phyloP scores from a whole-genome alignment of 1,140 invertebrate species.

The Hetaerina americana region DNA sequence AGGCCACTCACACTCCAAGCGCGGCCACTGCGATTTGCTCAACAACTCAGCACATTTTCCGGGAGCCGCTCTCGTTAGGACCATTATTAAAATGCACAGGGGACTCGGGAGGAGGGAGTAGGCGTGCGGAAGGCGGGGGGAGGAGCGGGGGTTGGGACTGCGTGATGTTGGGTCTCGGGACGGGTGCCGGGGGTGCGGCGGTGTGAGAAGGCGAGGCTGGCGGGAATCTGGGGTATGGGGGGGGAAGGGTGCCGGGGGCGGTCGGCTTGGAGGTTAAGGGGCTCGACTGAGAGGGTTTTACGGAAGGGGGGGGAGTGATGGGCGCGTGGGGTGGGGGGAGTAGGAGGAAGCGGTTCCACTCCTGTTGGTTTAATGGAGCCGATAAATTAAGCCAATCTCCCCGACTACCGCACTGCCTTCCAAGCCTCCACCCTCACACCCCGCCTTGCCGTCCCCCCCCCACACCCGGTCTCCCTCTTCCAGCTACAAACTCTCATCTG shows the following conservation, averaged over 20 bases:
- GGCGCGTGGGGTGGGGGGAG: neutral
- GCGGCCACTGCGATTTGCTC: neutral
- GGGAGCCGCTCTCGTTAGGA: neutral
- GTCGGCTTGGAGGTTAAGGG: too few species aligned
- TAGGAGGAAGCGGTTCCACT: conserved; percentile 1
- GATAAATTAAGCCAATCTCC: conserved; percentile 14
- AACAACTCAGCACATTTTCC: conserved; percentile 4
- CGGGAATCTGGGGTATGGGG: too few species aligned
- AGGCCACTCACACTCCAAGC: neutral
- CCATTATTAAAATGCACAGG: conserved; percentile 11
- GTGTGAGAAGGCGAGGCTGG: too few species aligned
- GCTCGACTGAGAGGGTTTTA: too few species aligned
- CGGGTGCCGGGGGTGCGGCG: too few species aligned
- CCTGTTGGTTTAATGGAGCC: conserved; percentile 13
- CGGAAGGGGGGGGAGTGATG: too few species aligned
- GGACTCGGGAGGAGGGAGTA: neutral
- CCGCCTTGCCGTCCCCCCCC: conserved; percentile 5
- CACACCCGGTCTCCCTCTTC: too few species aligned
- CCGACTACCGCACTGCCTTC: neutral
- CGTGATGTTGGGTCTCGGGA: too few species aligned
- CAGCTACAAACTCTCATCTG: too few species aligned
- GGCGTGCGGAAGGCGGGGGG: neutral
- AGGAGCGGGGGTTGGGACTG: too few species aligned
- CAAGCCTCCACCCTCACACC: neutral
- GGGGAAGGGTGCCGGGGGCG: too few species aligned